Evolutionary conservation across 2,113 vertebrate species (phyloP).

Genomic region (Burhinus oedicnemus): DNA sequence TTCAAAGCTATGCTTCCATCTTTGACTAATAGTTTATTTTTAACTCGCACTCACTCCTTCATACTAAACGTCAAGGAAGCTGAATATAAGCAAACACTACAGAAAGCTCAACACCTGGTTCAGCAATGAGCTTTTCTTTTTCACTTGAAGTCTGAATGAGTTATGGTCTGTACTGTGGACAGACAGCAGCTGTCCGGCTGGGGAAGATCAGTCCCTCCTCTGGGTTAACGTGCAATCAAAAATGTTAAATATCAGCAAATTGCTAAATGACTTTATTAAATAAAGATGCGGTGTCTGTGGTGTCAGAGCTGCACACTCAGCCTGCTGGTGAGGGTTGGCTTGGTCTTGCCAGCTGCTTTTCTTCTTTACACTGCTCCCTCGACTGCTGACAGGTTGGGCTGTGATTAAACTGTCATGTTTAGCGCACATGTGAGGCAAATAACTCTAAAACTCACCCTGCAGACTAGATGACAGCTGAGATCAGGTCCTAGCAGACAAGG

Average conservation of each 20-base stretch:
- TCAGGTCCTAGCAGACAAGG: background rate
- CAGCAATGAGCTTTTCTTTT: slow-evolving; percentile 31
- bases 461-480: slow-evolving; percentile 7
- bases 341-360: slow-evolving; percentile 29
- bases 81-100: slow-evolving; percentile 30
- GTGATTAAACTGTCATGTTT: background rate
- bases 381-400: background rate
- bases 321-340: background rate
- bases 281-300: background rate
- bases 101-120: slow-evolving; percentile 35
- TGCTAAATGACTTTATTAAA: background rate
- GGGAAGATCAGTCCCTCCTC: background rate
- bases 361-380: background rate
- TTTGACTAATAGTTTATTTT: slow-evolving; percentile 46
- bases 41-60: slow-evolving; percentile 3
- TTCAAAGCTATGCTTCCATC: slow-evolving; percentile 1
- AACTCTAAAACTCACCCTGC: background rate
- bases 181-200: background rate
- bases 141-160: background rate
- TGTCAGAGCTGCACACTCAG: background rate
- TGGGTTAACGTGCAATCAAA: background rate
- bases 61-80: background rate
- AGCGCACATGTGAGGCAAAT: background rate
- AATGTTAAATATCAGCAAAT: slow-evolving; percentile 25
- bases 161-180: background rate